Evolutionary conservation across 2,113 vertebrate species (phyloP).

Genomic region (Elanoides forficatus): DNA sequence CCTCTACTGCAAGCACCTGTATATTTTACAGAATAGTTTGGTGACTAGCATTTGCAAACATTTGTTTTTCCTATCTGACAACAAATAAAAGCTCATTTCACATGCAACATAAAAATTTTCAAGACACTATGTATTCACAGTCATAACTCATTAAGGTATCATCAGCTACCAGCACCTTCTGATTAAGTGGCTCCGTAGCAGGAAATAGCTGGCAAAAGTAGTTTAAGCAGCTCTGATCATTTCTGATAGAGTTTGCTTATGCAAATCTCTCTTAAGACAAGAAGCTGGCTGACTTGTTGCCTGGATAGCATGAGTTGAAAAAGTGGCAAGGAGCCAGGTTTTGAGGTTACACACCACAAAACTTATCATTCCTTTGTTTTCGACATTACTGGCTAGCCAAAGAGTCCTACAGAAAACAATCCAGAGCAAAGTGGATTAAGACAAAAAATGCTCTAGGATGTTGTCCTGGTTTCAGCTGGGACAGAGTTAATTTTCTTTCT

Average conservation of each 20-base stretch:
- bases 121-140: not conserved
- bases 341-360: not conserved
- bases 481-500: too few species aligned
- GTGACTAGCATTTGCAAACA: not conserved
- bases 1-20: not conserved
- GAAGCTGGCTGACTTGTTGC: not conserved
- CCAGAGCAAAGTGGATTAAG: not conserved
- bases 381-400: not conserved
- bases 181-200: not conserved
- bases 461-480: too few species aligned
- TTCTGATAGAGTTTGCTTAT: not conserved
- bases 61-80: not conserved
- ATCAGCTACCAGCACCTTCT: not conserved
- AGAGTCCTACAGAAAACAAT: not conserved
- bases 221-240: not conserved
- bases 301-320: not conserved
- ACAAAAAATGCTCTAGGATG: not conserved
- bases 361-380: not conserved
- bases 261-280: not conserved
- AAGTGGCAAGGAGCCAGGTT: not conserved
- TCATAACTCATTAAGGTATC: not conserved
- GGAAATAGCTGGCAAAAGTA: not conserved
- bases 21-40: not conserved
- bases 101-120: not conserved
- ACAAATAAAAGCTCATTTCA: not conserved